Evolutionary conservation across 2,888 invertebrate species (phyloP).

Genomic region (Andrena fulva): DNA sequence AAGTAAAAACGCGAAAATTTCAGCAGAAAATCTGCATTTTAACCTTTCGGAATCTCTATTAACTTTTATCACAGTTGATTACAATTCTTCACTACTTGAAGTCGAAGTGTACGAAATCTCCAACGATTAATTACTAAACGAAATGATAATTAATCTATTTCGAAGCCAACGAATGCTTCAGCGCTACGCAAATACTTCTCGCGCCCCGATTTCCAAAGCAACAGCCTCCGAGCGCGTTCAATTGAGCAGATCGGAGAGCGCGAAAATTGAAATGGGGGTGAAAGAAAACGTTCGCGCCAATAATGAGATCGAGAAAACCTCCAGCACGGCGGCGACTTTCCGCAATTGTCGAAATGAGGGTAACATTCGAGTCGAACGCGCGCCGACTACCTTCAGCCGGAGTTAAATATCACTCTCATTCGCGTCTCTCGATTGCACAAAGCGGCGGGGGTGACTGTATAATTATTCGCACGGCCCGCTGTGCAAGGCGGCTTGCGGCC

Average conservation of each 20-base stretch:
- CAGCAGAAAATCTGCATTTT: no score
- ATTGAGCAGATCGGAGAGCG: background rate
- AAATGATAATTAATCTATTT: no score
- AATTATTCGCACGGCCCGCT: slow-evolving; percentile 63
- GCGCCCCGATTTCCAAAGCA: background rate
- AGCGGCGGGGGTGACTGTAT: slow-evolving; percentile 53
- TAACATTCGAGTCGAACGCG: slow-evolving; percentile 24
- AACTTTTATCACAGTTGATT: no score
- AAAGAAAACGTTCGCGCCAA: slow-evolving; percentile 12
- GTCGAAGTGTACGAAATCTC: no score
- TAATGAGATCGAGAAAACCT: slow-evolving; percentile 20
- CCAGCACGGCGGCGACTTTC: slow-evolving; percentile 25
- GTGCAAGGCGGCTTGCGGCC: slow-evolving; percentile 30
- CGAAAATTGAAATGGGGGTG: slow-evolving; percentile 5
- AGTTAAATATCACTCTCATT: slow-evolving; percentile 58
- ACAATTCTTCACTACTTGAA: no score
- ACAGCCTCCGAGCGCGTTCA: background rate
- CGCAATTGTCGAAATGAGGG: background rate
- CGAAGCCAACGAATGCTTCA: no score
- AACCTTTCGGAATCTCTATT: no score
- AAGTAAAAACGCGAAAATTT: no score
- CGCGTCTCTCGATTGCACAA: slow-evolving; percentile 37
- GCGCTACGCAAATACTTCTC: background rate
- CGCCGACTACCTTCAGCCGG: slow-evolving; percentile 8
- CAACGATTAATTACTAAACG: no score